Evolutionary conservation across 2,113 vertebrate genomes (phyloP).

Genomic region (Alaudala cheleensis): DNA sequence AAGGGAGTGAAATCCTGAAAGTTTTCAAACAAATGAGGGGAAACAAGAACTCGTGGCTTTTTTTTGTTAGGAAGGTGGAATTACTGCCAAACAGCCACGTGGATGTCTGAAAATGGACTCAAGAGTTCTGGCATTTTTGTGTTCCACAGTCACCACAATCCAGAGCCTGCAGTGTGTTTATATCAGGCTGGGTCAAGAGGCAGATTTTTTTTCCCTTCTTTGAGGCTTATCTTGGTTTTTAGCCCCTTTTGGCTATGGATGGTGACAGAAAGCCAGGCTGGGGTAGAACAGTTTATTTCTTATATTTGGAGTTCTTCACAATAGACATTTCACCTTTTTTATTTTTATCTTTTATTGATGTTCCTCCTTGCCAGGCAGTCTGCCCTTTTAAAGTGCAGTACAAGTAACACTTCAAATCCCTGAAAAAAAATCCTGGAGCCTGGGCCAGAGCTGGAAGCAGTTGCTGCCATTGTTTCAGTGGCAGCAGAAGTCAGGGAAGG

Average conservation of each 20-base stretch:
- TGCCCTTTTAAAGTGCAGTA: not conserved
- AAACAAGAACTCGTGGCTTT: not conserved
- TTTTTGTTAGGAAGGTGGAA: not conserved
- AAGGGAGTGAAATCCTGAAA: not conserved
- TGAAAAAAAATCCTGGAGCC: not conserved
- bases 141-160: not conserved
- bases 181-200: not conserved
- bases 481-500: not conserved
- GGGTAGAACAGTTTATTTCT: not conserved
- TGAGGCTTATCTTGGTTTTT: not conserved
- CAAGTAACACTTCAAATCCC: not conserved
- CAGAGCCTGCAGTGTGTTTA: not conserved
- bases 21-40: not conserved
- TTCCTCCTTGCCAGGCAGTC: not conserved
- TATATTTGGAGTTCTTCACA: not conserved
- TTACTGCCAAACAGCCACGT: fast-evolving
- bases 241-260: not conserved
- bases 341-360: not conserved
- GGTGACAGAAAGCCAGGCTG: not conserved
- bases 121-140: not conserved
- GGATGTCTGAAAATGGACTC: not conserved
- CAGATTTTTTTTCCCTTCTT: not conserved
- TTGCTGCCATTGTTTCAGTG: not conserved
- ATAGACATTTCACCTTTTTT: not conserved
- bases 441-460: not conserved